Percentiles rank a stretch among this genome's conserved stretches.
Conservation (phyloP, 2,797 vertebrate species). For the Coendou prehensilis region DNA sequence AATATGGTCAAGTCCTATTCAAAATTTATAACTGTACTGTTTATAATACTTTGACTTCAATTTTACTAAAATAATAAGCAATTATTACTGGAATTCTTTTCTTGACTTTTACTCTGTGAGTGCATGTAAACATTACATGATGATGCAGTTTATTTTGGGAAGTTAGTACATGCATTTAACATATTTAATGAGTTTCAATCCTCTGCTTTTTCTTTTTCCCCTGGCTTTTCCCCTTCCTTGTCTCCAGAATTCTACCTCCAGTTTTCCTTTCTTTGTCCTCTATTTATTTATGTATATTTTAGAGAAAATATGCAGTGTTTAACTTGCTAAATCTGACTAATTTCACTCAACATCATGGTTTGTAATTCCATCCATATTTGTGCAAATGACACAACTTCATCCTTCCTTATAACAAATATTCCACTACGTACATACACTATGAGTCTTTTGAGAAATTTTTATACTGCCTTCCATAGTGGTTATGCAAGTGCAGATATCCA, state of each 20-base stretch:
- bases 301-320: neutral
- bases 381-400: neutral
- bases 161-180: neutral
- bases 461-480: neutral
- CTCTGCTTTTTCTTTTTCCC: neutral
- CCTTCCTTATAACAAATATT: neutral
- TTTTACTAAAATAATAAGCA: constrained; percentile 49
- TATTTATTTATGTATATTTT: neutral
- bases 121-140: neutral
- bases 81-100: constrained; percentile 24
- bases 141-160: neutral
- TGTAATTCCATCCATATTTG: neutral
- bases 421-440: neutral
- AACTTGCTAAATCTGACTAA: neutral
- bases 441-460: neutral
- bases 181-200: neutral
- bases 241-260: neutral
- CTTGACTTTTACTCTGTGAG: neutral
- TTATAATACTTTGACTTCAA: constrained; percentile 63
- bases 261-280: neutral
- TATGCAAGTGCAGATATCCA: neutral
- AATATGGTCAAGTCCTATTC: constrained; percentile 53
- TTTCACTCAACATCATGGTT: neutral
- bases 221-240: neutral
- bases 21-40: constrained; percentile 62